Conservation (phyloP, 2,888 invertebrate genomes). For the Schizaphis graminum region DNA sequence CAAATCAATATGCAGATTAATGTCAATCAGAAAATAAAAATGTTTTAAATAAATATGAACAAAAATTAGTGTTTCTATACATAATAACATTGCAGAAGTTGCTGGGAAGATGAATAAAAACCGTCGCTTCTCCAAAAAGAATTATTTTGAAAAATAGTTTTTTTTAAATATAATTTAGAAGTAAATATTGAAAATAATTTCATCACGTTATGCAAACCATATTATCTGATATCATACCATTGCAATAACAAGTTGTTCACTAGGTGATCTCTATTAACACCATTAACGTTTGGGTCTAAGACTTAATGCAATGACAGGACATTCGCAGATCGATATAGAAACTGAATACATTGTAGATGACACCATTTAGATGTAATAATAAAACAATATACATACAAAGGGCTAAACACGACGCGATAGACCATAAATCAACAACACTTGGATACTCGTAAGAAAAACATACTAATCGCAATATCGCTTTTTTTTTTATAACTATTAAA, state of each 20-base stretch:
- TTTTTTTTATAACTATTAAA: not conserved
- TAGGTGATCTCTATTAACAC: not conserved
- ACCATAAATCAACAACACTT: not conserved
- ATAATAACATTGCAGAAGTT: not conserved
- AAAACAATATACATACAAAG: not conserved
- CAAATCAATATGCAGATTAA: not conserved
- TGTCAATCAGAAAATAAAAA: not conserved
- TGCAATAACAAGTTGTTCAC: not conserved
- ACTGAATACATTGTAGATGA: not conserved
- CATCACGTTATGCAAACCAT: not conserved
- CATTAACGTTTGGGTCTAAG: not conserved
- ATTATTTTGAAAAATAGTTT: not conserved
- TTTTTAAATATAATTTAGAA: not conserved
- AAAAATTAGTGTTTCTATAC: not conserved
- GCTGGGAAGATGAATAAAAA: not conserved
- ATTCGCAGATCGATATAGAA: not conserved
- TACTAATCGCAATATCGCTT: not conserved
- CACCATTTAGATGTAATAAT: not conserved
- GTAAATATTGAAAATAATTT: not conserved
- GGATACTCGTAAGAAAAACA: not conserved
- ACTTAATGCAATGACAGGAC: not conserved
- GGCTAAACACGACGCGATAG: not conserved
- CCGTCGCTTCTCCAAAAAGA: not conserved
- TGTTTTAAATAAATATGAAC: not conserved
- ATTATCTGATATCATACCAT: not conserved